A percentile compares a stretch with the other conserved stretches of the same genome.
These are phyloP conservation scores for Adelphocoris suturalis DNA, from an alignment of 2,888 invertebrate species.

Conservation along the genomic window DNA sequence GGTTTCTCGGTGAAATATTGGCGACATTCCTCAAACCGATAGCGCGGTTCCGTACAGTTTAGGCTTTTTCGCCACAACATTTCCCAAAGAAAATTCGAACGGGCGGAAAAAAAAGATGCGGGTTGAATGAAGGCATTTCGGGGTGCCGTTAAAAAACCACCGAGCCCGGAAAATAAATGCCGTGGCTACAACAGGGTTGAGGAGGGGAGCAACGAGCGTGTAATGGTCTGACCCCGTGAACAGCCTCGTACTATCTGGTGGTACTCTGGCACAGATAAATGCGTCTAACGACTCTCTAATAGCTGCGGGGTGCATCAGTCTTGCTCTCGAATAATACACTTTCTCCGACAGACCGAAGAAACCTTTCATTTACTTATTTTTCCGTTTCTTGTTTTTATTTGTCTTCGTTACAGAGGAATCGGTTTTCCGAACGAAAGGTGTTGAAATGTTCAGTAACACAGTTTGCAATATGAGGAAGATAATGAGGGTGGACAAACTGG, in stretches of 20 bases:
- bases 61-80: not conserved
- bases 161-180: slow-evolving; percentile 22
- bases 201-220: slow-evolving; percentile 6
- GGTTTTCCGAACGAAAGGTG: too few relatives aligned
- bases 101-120: not conserved
- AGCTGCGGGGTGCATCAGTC: not conserved
- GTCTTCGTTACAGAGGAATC: too few relatives aligned
- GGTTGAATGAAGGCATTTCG: not conserved
- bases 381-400: too few relatives aligned
- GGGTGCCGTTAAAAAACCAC: not conserved
- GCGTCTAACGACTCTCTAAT: slow-evolving; percentile 13
- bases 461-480: too few relatives aligned
- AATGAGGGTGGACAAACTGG: too few relatives aligned
- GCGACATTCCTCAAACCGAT: too few relatives aligned
- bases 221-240: not conserved
- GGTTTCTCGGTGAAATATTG: too few relatives aligned
- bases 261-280: slow-evolving; percentile 5
- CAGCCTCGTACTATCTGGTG: slow-evolving; percentile 15
- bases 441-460: too few relatives aligned
- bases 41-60: too few relatives aligned
- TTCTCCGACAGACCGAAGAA: not conserved
- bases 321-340: slow-evolving; percentile 6
- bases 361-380: not conserved
- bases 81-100: not conserved
- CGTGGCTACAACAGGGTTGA: not conserved